Base-by-base conservation (phyloP, 2,113 vertebrate genomes). In the Thryonomys swinderianus region DNA sequence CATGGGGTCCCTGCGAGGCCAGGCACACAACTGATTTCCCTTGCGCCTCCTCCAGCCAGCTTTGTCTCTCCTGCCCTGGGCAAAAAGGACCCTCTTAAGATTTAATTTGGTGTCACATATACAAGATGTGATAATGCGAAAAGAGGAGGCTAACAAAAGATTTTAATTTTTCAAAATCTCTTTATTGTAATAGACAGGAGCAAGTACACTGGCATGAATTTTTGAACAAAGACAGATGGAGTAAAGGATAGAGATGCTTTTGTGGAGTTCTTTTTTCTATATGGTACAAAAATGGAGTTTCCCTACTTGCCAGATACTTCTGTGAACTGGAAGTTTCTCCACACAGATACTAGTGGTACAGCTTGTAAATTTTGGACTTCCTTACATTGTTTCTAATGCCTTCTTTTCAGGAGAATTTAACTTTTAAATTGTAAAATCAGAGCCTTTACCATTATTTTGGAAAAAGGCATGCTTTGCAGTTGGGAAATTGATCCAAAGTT, bases 21-120 rank as follows among this genome's bases (percentile, higher is more conserved):
- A 71, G 37, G 40, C 62, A 40, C 5, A 62, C 7, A 48, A 5
- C 20, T 73, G 14, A 7, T 61, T 88, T 7, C 64, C 27, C 37
- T 1, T 92, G 14, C 57, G 53, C 6, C 88, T n/a, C 2, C 32
- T 74, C 59, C 40, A 53, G 1, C 48, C 61, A 79, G 8, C 67
- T 86, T 93, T 91, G 11, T 1, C 11, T 96, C 21, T 76, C 16
- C 20, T 94, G 25, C 30, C 91, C 34, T 96, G 23, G 51, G 30
- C 8, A 95, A n/a, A 55, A 91, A 42, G 62, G 20, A 53, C 45
- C 79, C n/a, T 83, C 13, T 7, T 93, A 37, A 23, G 37, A 74
- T 86, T 93, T 95, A 76, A 81, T 84, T 93, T 89, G 51, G 45
- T 88, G 32, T 91, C 6, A 83, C 13, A 79, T 62, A 88, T 92